Base-by-base conservation (phyloP, 2,113 vertebrate genomes). In the Romanogobio albipinnatus region DNA sequence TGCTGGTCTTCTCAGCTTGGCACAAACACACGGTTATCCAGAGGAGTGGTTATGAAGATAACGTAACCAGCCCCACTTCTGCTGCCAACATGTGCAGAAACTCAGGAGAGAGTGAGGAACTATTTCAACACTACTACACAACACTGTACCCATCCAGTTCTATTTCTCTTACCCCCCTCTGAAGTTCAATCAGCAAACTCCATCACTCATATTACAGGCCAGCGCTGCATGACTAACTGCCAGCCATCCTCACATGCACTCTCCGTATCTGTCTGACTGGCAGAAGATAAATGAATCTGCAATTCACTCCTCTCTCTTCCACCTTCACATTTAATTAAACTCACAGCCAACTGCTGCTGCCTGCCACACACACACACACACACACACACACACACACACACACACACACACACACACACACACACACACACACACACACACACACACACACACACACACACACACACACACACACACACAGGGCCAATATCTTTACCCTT, bases 291-390 rank as follows among this genome's bases (percentile, higher is more conserved):
- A 89, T 89, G 86, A 81, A 86, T 84, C 76, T 59, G 84, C 77
- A 62, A 84, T 86, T 87, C 82, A 84, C 82, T 87, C 77, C n/a
- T 89, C 76, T 87, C 84, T 79, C 84, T 87, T 87, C 88, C 85
- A 85, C 87, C 76, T 85, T 89, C 90, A 87, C 85, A 84, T 88
- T 89, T 89, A 88, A 86, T 86, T 87, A 88, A 76, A 87, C 84
- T 84, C 84, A 77, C 86, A 76, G 84, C 81, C 76, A 81, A 81
- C 29, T 74, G 71, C 70, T 84, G 82, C 87, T 76, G 39, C 73
- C 71, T 47, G 77, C 53, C 77, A 64, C 47, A 81, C 39, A 49
- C 77, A 59, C 47, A 13, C 71, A 26, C 6, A 24, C 51, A 53
- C 51, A 70, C 33, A 29, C 45, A 75, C 49, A 64, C 22, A 59